Percentiles rank a stretch among this genome's conserved stretches.
Evolutionary conservation across 2,888 invertebrate species (phyloP).

Genomic region (Caenorhabditis sp.): DNA sequence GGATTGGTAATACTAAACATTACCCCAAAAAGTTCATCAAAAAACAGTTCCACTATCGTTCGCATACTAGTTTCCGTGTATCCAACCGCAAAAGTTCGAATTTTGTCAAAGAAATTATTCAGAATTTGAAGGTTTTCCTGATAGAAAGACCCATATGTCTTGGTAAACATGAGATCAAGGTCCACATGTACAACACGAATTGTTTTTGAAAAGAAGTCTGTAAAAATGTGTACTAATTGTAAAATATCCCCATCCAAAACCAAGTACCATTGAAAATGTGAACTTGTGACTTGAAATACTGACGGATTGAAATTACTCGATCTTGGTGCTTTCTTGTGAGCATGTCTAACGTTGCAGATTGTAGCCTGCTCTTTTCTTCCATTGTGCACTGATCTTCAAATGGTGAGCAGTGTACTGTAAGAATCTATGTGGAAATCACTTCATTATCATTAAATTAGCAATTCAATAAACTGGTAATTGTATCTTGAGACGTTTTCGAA

Average conservation of each 20-base stretch:
- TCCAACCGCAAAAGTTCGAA: conserved; percentile 39
- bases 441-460: conserved; percentile 22
- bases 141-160: conserved; percentile 59
- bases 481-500: background rate
- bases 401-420: conserved; percentile 35
- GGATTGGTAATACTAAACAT: conserved; percentile 60
- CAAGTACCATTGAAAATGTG: conserved; percentile 33
- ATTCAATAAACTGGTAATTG: background rate
- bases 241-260: background rate
- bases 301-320: conserved; percentile 41
- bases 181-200: conserved; percentile 50
- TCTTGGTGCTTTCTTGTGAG: conserved; percentile 50
- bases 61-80: conserved; percentile 57
- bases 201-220: conserved; percentile 47
- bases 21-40: conserved; percentile 56
- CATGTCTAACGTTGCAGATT: conserved; percentile 16
- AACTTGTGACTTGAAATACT: conserved; percentile 37
- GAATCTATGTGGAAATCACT: conserved; percentile 10
- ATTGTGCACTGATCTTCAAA: conserved; percentile 44
- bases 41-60: conserved; percentile 48
- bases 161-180: conserved; percentile 54
- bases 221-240: background rate
- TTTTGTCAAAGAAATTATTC: conserved; percentile 44
- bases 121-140: conserved; percentile 51
- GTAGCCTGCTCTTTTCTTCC: conserved; percentile 36